Evolutionary conservation across 2,797 vertebrate genomes (phyloP), one percentile per base, ranked within the genome.

Genomic region (Halcyon chelicuti): DNA sequence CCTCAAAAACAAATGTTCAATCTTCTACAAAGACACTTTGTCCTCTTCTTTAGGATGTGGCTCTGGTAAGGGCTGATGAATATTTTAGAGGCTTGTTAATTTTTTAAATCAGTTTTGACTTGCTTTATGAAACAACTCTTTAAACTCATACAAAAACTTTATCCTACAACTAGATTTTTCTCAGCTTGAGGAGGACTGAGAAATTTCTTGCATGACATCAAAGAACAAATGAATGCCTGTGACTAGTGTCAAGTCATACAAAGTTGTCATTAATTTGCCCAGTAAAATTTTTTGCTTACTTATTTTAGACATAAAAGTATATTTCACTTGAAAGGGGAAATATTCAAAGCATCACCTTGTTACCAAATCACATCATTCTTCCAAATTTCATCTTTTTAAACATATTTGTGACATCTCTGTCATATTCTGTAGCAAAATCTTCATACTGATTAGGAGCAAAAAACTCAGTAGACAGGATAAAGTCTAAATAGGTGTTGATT

Each of bases 371-470:
- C 20, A 71, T 6, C 0, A 3, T 28, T 75, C 11, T 60, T 52
- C 35, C 3, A n/a, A 40, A 19, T 77, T 49, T 57, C 22, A 5
- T 61, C 29, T 1, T 3, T 62, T 46, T 18, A 21, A 63, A 33
- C 7, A 44, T 3, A 9, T 31, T 67, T 1, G 1, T 1, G 1
- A 31, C 28, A 19, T 4, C 7, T 67, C 4, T 14, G 16, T 47
- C 60, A 2, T 44, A 58, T 44, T 68, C 39, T 55, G 9, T 20
- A 76, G 12, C 18, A 90, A 90, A 72, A 0, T 40, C 35, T 12
- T 49, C n/a, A 21, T 79, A 76, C 7, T 33, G 66, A 49, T 35
- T 18, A 71, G 4, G 12, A 42, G 3, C 4, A 5, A 77, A 51
- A 63, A 47, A 10, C 2, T 15, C 37, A 63, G 16, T 10, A 76